phyloP scores from a whole-genome alignment of 2,113 vertebrate species.

The Edolisoma coerulescens region DNA sequence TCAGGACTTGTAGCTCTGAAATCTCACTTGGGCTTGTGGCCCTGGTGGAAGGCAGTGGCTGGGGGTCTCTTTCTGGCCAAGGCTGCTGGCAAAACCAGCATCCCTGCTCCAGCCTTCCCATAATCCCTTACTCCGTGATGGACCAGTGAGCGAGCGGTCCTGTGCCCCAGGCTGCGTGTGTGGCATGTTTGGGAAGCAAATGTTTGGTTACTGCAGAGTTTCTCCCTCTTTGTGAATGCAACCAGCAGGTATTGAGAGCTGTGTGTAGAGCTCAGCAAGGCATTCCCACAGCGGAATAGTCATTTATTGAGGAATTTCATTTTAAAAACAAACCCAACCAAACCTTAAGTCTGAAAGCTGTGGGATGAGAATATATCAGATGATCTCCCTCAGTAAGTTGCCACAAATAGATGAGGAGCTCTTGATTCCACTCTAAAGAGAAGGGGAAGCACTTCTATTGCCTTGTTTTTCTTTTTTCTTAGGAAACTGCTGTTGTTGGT shows the following conservation, averaged over 20 bases:
- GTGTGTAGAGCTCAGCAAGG: background rate
- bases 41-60: background rate
- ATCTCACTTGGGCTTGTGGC: background rate
- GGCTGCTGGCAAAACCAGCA: background rate
- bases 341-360: background rate
- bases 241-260: background rate
- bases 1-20: background rate
- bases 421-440: background rate
- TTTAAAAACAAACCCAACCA: background rate
- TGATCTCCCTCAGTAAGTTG: background rate
- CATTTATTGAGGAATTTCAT: background rate
- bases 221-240: background rate
- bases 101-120: background rate
- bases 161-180: accelerated
- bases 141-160: accelerated
- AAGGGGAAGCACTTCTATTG: background rate
- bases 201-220: background rate
- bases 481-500: background rate
- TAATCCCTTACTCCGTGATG: accelerated
- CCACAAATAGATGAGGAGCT: background rate
- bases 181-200: accelerated
- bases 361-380: background rate
- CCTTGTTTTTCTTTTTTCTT: background rate
- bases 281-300: accelerated
- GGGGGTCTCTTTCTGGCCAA: background rate